Evolutionary conservation across 2,113 vertebrate species (phyloP), one percentile per base, ranked within the genome.

Genomic region (Mellivora capensis): DNA sequence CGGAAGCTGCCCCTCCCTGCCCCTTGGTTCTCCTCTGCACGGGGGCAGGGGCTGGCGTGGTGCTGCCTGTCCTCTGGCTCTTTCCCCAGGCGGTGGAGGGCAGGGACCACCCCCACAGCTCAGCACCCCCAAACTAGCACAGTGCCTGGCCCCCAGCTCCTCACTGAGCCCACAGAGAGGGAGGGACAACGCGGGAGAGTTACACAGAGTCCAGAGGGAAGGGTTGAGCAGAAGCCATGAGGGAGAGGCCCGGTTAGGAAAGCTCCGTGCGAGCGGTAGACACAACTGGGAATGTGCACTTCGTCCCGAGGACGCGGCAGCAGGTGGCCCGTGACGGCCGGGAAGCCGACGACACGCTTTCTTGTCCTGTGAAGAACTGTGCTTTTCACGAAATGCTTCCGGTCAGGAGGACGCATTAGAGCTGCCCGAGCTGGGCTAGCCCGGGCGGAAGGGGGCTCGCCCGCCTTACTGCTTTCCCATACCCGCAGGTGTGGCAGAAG

Each of bases 401-500:
- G 2, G 0, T 20, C 52, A 42, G 93, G 12, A 59, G 34, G 74
- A 37, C 34, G 4, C 20, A 15, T 6, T 0, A 27, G 3, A 12
- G 8, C 57, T 12, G 61, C 11, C 17, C 3, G 80, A 29, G 3
- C 76, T 21, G 72, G 71, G 29, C 71, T 12, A 0, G 12, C 34
- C 13, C 0, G 54, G 27, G 18, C 17, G 59, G 3, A 1, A 4
- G 57, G 76, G 0, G 2, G 15, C 94, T 77, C 4, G 14, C 4
- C 1, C 1, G 29, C 23, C 1, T 62, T 7, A 4, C 23, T 13
- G 54, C 69, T 94, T 96, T 86, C 90, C 9, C 4, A 98, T 86
- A 12, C 47, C 79, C 77, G 21, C 95, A 99, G 99, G 97, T 96
- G 39, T 99, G 99, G 99, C 99, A 99, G 90, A 99, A 99, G 97